Evolutionary conservation across 2,888 invertebrate genomes (phyloP).

Genomic region (Malthinus flaveolus): DNA sequence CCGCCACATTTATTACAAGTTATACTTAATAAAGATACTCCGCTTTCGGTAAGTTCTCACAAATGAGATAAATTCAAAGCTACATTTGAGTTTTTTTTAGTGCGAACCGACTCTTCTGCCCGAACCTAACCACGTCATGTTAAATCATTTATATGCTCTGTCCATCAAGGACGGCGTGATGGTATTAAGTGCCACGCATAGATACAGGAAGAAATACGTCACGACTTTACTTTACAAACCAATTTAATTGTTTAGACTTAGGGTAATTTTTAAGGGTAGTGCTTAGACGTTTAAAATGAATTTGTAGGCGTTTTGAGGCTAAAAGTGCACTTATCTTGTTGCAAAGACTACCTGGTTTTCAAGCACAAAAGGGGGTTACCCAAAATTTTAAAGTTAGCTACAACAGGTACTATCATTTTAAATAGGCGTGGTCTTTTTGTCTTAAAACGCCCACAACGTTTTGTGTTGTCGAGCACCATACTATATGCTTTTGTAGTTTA

Average conservation of each 20-base stretch:
- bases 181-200: slow-evolving; percentile 97
- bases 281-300: not conserved
- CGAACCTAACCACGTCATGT: slow-evolving; percentile 99
- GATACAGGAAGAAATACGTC: slow-evolving; percentile 99
- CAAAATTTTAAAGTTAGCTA: too few species aligned
- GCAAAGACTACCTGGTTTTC: too few species aligned
- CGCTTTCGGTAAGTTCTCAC: slow-evolving; percentile 74
- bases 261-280: not conserved
- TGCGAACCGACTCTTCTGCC: slow-evolving; percentile 98
- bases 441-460: too few species aligned
- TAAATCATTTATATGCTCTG: slow-evolving; percentile 98
- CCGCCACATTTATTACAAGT: slow-evolving; percentile 98
- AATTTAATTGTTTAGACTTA: slow-evolving; percentile 63
- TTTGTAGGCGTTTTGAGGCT: too few species aligned
- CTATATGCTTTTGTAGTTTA: slow-evolving; percentile 3
- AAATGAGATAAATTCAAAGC: too few species aligned
- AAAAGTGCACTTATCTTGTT: too few species aligned
- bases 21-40: slow-evolving; percentile 98
- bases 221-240: slow-evolving; percentile 98
- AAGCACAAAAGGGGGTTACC: too few species aligned
- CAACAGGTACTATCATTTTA: too few species aligned
- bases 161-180: slow-evolving; percentile 99
- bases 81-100: slow-evolving; percentile 59
- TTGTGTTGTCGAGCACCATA: too few species aligned
- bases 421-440: too few species aligned